Conservation (phyloP, 2,888 invertebrate species). For the Hypercompe scribonia region DNA sequence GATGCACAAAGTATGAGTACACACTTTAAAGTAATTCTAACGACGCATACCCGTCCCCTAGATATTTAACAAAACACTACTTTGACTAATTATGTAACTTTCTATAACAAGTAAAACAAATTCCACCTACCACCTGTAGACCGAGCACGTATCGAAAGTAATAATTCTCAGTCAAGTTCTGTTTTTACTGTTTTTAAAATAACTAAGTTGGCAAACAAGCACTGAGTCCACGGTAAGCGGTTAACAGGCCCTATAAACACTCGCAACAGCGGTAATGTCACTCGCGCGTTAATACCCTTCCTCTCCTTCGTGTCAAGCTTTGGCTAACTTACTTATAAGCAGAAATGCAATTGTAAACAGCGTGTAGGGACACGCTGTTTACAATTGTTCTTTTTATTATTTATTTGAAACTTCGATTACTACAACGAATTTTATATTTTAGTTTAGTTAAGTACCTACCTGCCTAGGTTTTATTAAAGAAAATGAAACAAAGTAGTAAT, state of each 20-base stretch:
- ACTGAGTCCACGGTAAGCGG: constrained; percentile 1
- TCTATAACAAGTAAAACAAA: neutral
- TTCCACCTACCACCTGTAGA: neutral
- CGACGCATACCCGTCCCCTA: neutral
- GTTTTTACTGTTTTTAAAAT: neutral
- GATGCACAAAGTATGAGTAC: neutral
- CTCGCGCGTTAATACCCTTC: neutral
- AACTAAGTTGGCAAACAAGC: constrained; percentile 1
- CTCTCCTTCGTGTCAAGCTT: neutral
- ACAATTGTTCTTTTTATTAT: neutral
- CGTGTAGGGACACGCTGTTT: neutral
- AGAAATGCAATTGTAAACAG: neutral
- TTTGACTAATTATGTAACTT: neutral
- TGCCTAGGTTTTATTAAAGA: too few species aligned
- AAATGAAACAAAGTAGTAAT: too few species aligned
- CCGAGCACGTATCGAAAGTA: neutral
- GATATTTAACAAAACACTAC: neutral
- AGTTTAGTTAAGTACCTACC: too few species aligned
- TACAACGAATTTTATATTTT: neutral
- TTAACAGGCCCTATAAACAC: neutral
- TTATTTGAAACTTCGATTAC: neutral
- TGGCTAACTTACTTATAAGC: neutral
- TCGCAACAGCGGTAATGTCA: neutral
- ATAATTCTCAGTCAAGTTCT: neutral
- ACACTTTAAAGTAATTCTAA: neutral